Evolutionary conservation across 2,888 invertebrate species (phyloP), one percentile per base, ranked within the genome.

Genomic region (Colostygia pectinataria): DNA sequence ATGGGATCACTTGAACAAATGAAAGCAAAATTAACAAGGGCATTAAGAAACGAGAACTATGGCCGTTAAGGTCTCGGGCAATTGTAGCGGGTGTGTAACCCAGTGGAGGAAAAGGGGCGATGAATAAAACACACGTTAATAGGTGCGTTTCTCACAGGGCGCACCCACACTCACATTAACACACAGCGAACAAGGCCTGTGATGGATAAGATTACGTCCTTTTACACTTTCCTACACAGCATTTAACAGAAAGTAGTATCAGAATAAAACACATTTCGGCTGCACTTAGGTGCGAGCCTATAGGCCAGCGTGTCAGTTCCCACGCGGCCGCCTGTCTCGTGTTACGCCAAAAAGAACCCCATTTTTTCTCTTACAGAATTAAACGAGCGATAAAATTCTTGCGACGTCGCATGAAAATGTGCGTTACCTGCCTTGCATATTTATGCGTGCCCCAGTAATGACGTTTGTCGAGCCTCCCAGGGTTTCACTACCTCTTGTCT

Each of bases 341-440:
- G 80, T 89, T 85, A 88, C 87, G 74, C 74, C 72, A 69, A 80
- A 80, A 79, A 80, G 83, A 83, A 83, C 77, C 80, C 81, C 81
- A 81, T 77, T 87, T 87, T 83, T 85, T 86, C 85, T 83, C 83
- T 81, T 77, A 80, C 79, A 81, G 83, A 89, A 89, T 90, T 90
- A 89, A 89, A 86, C 86, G 83, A 76, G 81, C 85, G 89, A 90
- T 89, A 90, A 90, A 88, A 90, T 90, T 90, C 90, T 83, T 80
- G 86, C 83, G 86, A 86, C 87, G 90, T 90, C 87, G 83, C 89
- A 86, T 88, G 88, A 88, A 90, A 90, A 90, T 89, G 88, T 89
- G 84, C 88, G 87, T 88, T 85, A 89, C 90, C 88, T 88, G 90
- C 79, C 90, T 84, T 89, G 90, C 90, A 90, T 90, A 89, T 87